Evolutionary conservation across 1,140 invertebrate genomes (phyloP), one percentile per base, ranked within the genome.

Genomic region (Callitettix versicolor): DNA sequence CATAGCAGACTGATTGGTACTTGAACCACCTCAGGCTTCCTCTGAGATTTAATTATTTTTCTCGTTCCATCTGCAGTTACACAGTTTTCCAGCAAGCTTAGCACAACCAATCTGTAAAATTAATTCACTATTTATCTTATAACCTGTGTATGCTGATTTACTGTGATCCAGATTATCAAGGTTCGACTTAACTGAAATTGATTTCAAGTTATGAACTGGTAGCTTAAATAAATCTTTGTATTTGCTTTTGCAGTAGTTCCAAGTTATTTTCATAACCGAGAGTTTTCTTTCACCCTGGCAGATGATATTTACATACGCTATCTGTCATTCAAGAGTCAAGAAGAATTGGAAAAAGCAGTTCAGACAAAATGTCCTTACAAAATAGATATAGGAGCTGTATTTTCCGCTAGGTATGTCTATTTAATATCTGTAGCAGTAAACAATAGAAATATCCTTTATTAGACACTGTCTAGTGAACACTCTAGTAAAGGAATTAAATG

Each of bases 311-410:
- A 98, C 64, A 74, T 97, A 42, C 79, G 97, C 36, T 98, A 89
- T 70, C 81, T 88, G 62, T 93, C 91, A 1, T 98, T 95, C 64
- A 77, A 76, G 48, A 82, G 83, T 64, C 75, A 82, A 56, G 80
- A 85, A 55, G 88, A 95, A 62, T 76, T 99, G 60, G 80, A 86
- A 64, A 79, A 82, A 64, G 83, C 92, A 65, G 75, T 97, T 33
- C 79, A 81, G 57, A 82, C 84, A 64, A 80, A 79, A 68, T 82
- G 79, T 69, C 94, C 94, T 1, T 73, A 84, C 59, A 98, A 98
- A 75, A 91, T 99, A 64, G 96, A 99, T 74, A 91, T 99, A 66
- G 96, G 96, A 42, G 91, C 94, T 33, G 81, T 98, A 17, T 97
- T 91, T 65, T 85, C 78, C 69, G 77, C 69, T 60, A 77, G 76